A percentile compares a stretch with the other conserved stretches of the same genome.
Conservation (phyloP, 2,113 vertebrate genomes). For the Ovibos moschatus region DNA sequence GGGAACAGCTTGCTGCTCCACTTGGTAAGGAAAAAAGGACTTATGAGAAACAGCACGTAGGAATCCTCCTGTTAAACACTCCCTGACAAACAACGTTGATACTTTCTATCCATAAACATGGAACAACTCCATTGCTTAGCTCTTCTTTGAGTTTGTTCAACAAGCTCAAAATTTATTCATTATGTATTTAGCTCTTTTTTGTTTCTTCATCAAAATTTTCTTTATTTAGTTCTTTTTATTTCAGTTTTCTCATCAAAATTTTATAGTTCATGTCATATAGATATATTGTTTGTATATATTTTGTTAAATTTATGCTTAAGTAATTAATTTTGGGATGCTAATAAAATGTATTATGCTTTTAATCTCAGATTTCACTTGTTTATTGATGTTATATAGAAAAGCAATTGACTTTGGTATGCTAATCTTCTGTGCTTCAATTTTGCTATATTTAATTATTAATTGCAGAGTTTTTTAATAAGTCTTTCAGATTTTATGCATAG, state of each 20-base stretch:
- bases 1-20: too few relatives aligned
- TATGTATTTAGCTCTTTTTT: not conserved
- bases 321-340: not conserved
- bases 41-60: too few relatives aligned
- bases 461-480: not conserved
- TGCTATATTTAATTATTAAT: not conserved
- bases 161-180: not conserved
- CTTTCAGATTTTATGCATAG: not conserved
- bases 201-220: not conserved
- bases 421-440: not conserved
- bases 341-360: not conserved
- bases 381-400: not conserved
- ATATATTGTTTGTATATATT: not conserved
- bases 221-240: not conserved
- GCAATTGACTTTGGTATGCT: not conserved
- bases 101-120: not conserved
- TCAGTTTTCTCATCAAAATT: not conserved
- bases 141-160: not conserved
- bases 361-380: not conserved
- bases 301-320: not conserved
- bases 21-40: too few relatives aligned
- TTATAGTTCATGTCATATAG: not conserved
- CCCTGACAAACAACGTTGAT: not conserved
- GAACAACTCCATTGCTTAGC: not conserved
- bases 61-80: too few relatives aligned